Base-by-base conservation (phyloP, 2,113 vertebrate genomes). In the Eclectus roratus region DNA sequence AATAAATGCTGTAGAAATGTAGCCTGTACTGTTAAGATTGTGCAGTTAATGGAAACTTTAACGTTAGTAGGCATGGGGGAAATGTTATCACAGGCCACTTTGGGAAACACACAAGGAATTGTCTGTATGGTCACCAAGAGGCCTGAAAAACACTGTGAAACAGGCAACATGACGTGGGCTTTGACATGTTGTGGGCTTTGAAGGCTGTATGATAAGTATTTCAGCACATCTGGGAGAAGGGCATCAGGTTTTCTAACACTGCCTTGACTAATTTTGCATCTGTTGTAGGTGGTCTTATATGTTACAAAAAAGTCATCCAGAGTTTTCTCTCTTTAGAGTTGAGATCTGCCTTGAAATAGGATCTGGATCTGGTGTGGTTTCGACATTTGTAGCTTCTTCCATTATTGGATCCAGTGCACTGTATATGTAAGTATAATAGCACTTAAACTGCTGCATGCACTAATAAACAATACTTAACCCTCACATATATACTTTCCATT, bases 301-400 rank as follows among this genome's bases (percentile, higher is more conserved):
- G 5, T 39, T n/a, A 49, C 10, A 44, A 41, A 35, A 24, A 28
- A 64, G 13, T 87, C 7, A 92, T 10, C 20, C 35, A 7, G 35
- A 60, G 18, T 66, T 44, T 63, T 93, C n/a, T 91, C 47, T 87
- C 39, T 78, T 53, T 69, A 98, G 98, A 80, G 89, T 97, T 25
- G 97, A 97, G 63, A 97, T 99, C 92, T 99, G 99, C 96, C 91
- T 99, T 90, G 99, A 99, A 97, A 98, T 99, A 64, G 99, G 99
- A 73, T 98, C 98, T 23, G 99, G 99, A 9, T 99, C 99, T 20
- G 99, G 99, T 27, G 98, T 99, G 53, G 98, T 99, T 41, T 99
- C 99, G 7, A 88, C 99, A 1, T 99, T 99, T 80, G 83, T 99
- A 50, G 99, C 99, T 9, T 98, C 99, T 8, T 99, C 99, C 17